Base-by-base conservation (phyloP, 53 echinoderm and acorn worm genomes). In the Patiria pectinifera region DNA sequence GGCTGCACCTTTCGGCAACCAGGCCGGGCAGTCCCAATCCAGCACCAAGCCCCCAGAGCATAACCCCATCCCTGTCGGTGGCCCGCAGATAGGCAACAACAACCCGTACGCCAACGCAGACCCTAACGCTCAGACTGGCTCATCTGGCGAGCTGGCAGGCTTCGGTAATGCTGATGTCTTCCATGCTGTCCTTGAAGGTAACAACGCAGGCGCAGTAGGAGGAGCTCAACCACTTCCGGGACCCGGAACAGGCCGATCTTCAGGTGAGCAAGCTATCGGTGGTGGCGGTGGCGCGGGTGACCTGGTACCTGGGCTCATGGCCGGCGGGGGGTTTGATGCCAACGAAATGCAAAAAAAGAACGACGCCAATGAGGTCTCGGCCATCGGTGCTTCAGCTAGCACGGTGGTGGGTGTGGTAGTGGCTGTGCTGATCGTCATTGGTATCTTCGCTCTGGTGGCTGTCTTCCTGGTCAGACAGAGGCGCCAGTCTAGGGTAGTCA, bases 341-440 rank as follows among this genome's bases (percentile, higher is more conserved):
- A 81, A 78, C 24, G 61, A 86, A 15, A 66, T 78, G 81, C 63
- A 87, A 58, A 63, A 79, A 3, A 87, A 86, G 82, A 60, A 46
- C 11, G 62, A 78, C 11, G 8, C 93, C 47, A 49, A 76, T 10
- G 85, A 92, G 59, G 84, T 85, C 19, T 60, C 6, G 4, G 45
- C 82, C 3, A 77, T 53, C 7, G 93, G 77, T 6, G 87, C 85
- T 2, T 83, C 94, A 23, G 97, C 91, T 82, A 84, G 91, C 23
- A 95, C 97, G 25, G 78, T 95, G 11, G 95, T 93, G 8, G 97
- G 95, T 43, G 97, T 96, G 16, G 93, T 92, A 26, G 91, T 97
- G 16, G 97, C 95, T 43, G 95, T 95, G 35, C 71, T 97, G 23
- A 95, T 97, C 21, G 85, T 97, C 53, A 95, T 97, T 35, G 93